Conservation (phyloP, 2,113 vertebrate genomes). For the Thalassarche chlororhynchos region DNA sequence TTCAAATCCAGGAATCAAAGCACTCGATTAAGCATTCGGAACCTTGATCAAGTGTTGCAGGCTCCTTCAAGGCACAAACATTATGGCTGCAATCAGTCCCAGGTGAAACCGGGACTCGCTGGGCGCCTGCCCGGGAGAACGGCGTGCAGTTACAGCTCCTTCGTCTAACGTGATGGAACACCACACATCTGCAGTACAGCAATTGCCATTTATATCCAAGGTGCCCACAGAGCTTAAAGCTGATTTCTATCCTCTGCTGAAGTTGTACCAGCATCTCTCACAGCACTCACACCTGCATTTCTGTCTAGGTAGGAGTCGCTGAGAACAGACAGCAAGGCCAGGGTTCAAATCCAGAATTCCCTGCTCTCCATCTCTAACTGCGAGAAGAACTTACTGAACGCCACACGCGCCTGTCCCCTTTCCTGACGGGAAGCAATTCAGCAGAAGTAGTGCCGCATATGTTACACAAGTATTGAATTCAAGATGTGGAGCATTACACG, state of each 20-base stretch:
- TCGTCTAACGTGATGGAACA: fast-evolving
- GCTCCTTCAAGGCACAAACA: not conserved
- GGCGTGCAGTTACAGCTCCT: not conserved
- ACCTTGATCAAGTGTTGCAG: not conserved
- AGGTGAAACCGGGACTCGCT: fast-evolving
- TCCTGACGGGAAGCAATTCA: not conserved
- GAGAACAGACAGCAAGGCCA: not conserved
- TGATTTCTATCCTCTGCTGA: not conserved
- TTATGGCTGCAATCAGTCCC: fast-evolving
- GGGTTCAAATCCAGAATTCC: not conserved
- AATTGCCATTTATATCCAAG: fast-evolving
- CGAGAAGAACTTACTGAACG: not conserved
- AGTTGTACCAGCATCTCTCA: not conserved
- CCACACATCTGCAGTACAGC: fast-evolving
- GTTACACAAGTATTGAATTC: not conserved
- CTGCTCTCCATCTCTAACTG: not conserved
- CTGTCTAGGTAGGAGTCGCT: too few relatives aligned
- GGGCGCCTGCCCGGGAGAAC: not conserved
- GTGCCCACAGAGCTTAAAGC: not conserved
- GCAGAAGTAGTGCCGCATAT: not conserved
- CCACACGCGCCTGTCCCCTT: not conserved
- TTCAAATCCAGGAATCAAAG: not conserved
- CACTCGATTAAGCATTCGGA: fast-evolving
- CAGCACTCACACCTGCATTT: not conserved
- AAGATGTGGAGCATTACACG: not conserved